Evolutionary conservation across 2,888 invertebrate genomes (phyloP), one percentile per base, ranked within the genome.

Genomic region (Erebia epiphron): DNA sequence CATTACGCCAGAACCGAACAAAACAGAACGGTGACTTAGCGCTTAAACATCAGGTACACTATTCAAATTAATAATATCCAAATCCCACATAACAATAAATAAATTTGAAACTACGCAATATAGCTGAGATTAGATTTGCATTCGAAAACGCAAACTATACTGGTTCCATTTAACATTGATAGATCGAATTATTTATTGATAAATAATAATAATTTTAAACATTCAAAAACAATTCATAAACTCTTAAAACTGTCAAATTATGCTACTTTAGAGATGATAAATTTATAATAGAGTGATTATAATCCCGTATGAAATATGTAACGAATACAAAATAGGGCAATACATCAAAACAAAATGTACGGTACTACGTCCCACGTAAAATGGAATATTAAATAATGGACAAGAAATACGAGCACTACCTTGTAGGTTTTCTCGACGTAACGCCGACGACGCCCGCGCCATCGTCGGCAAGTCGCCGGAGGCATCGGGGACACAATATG

Each of bases 351-450:
- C 62, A 56, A 50, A n/a, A 67, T 57, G 56, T 50, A 57, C 56
- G 62, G 46, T 21, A 62, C 35, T 21, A 56, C 61, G 64, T 61
- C 64, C 61, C 65, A 71, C 67, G 62, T 56, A 1, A 57, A 66
- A 62, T 49, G 57, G 18, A 68, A 61, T 66, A 75, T 58, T 52
- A 58, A 63, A 66, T 67, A 66, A 61, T 61, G 56, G 16, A 43
- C 54, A 66, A 67, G 70, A 70, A 70, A 67, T 70, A 67, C 50
- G 67, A 67, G 50, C 57, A 21, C 21, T 49, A 54, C 52, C 69
- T 63, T 61, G 66, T 66, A 58, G 26, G 70, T 56, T 70, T 67
- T 70, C 62, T 26, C 49, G 46, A 46, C 16, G 61, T 66, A 46
- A 50, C 54, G 43, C 43, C 69, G 66, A 52, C 61, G 43, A 65